phyloP scores from a whole-genome alignment of 2,113 vertebrate species.

The Spea multiplicata region DNA sequence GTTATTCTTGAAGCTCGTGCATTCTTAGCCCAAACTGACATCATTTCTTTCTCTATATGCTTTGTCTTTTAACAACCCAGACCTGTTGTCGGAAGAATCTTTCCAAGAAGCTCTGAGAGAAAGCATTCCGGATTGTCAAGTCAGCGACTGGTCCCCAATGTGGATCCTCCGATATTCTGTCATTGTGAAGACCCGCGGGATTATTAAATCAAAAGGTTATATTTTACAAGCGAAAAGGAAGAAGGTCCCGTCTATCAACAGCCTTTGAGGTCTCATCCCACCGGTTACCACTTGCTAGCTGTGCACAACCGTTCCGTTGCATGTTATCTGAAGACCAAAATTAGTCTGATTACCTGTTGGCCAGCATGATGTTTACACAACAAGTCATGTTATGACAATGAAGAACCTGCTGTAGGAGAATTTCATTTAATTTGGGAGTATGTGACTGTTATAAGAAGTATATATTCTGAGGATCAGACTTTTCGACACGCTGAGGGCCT shows the following conservation, averaged over 20 bases:
- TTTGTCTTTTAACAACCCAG: slow-evolving; percentile 61
- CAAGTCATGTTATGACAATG: background rate
- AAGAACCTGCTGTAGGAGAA: background rate
- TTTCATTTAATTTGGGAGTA: background rate
- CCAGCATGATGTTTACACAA: slow-evolving; percentile 7
- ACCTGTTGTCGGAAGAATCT: slow-evolving; percentile 84
- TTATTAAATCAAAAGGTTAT: slow-evolving; percentile 98
- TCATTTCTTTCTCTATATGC: slow-evolving; percentile 12
- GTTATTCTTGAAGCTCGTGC: too few relatives aligned
- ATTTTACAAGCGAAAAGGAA: slow-evolving; percentile 84
- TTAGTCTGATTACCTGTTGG: slow-evolving; percentile 48
- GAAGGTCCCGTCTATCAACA: slow-evolving; percentile 60
- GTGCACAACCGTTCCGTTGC: slow-evolving; percentile 47
- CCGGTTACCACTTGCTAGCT: slow-evolving; percentile 49
- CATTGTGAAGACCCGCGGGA: slow-evolving; percentile 95
- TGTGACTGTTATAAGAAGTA: background rate
- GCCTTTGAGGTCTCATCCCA: background rate
- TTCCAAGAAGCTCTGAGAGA: slow-evolving; percentile 88
- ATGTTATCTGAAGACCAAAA: slow-evolving; percentile 52
- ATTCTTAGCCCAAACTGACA: background rate
- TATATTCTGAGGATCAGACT: too few relatives aligned
- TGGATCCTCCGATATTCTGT: slow-evolving; percentile 96
- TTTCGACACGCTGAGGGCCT: too few relatives aligned
- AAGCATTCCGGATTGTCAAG: slow-evolving; percentile 70
- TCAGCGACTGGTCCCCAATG: slow-evolving; percentile 80